phyloP scores from a whole-genome alignment of 2,797 vertebrate genomes.

The Sebastes elongatus region DNA sequence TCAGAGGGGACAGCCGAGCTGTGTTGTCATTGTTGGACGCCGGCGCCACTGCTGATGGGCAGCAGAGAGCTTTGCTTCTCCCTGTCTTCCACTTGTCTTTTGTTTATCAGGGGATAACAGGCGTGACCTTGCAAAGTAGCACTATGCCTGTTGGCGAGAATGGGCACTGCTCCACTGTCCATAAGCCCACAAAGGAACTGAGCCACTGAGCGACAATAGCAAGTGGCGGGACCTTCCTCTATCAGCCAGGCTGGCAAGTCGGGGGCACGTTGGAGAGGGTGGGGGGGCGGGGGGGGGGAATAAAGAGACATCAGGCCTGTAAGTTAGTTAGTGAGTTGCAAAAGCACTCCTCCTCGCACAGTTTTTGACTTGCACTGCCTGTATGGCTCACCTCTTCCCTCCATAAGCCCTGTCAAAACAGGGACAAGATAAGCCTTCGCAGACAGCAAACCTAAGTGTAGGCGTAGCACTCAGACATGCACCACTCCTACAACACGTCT shows the following conservation, averaged over 20 bases:
- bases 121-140: conserved; percentile 74
- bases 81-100: conserved; percentile 47
- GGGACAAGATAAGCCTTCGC: conserved; percentile 61
- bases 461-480: conserved; percentile 38
- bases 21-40: conserved; percentile 53
- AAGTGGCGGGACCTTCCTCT: conserved; percentile 31
- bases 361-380: conserved; percentile 56
- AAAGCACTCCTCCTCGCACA: conserved; percentile 26
- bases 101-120: conserved; percentile 80
- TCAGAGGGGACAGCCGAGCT: conserved; percentile 61
- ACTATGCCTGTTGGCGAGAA: conserved; percentile 44
- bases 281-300: conserved; percentile 7
- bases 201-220: conserved; percentile 44
- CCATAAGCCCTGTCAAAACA: conserved; percentile 57
- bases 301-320: conserved; percentile 38
- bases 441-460: conserved; percentile 53
- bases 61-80: conserved; percentile 49
- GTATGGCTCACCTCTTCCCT: conserved; percentile 56
- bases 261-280: not conserved
- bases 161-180: conserved; percentile 51
- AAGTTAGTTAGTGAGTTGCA: conserved; percentile 34
- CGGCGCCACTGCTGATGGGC: conserved; percentile 37
- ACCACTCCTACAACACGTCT: conserved; percentile 43
- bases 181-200: conserved; percentile 39
- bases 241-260: conserved; percentile 37